Percentiles rank a stretch among this genome's conserved stretches.
phyloP scores from a whole-genome alignment of 2,113 vertebrate genomes.

The Cryptomyrus ogoouensis region DNA sequence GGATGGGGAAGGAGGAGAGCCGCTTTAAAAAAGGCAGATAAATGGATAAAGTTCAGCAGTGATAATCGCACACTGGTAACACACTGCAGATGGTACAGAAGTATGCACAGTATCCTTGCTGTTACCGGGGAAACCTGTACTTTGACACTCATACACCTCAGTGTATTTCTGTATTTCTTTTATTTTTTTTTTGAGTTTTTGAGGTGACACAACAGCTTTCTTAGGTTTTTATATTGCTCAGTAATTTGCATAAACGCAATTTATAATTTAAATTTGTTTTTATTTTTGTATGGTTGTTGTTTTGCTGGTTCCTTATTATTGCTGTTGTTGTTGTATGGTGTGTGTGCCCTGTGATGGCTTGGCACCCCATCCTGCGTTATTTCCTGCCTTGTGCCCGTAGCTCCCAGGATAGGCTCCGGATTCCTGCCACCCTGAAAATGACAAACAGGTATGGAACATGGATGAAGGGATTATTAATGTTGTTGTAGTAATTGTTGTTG shows the following conservation, averaged over 20 bases:
- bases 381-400: not conserved
- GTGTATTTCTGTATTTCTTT: not conserved
- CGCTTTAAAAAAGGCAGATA: constrained; percentile 13
- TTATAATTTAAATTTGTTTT: not conserved
- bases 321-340: not conserved
- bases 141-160: not conserved
- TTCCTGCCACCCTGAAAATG: not conserved
- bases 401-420: not conserved
- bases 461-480: not conserved
- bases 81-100: constrained; percentile 23
- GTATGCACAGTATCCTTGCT: not conserved
- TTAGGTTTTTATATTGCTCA: not conserved
- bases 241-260: not conserved
- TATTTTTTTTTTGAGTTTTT: not conserved
- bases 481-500: not conserved
- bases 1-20: not conserved
- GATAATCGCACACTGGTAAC: constrained; percentile 26
- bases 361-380: not conserved
- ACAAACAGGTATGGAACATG: not conserved
- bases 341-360: not conserved
- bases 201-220: not conserved
- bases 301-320: not conserved
- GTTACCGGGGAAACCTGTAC: not conserved
- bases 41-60: constrained; percentile 15
- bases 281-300: not conserved